Evolutionary conservation across 2,797 vertebrate species (phyloP), one percentile per base, ranked within the genome.

Genomic region (Sebastes melanostomus): DNA sequence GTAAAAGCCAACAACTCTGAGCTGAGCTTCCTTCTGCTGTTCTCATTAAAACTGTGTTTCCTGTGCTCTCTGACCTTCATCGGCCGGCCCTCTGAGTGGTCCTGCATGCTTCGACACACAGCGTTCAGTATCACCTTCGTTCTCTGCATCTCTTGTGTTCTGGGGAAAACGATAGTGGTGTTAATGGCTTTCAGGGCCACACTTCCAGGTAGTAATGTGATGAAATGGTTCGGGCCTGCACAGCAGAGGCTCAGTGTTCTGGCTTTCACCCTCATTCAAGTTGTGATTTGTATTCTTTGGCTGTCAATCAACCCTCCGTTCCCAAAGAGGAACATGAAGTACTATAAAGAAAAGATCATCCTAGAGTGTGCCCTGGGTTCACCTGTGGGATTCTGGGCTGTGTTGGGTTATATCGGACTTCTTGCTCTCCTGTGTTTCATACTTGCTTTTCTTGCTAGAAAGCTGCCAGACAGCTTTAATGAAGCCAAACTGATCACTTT

Each of bases 101-200:
- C 92, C 82, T 95, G 93, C 80, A 94, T 92, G 92, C 84, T 95
- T 24, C 85, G 91, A 6, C 91, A 94, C 76, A 92, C 88, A 42
- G 91, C 92, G 0, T 94, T 94, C 22, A 89, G 93, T 8, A 92
- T 95, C 80, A 93, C 89, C 3, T 94, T 94, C 65, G 91, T 94
- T 54, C 85, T 96, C 72, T 93, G 90, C 27, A 90, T 94, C 68
- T 94, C 92, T 12, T 95, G 92, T 77, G 78, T 94, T 77, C 74
- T 95, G 3, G 91, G 92, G 25, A 95, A 95, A 89, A 95, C 93
- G 3, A 79, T 93, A 42, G 80, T 95, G 12, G 92, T 95, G 58
- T 75, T 95, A 72, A 86, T 94, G 89, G 93, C 92, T 16, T 93
- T 94, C 71, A 94, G 86, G 52, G 90, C 92, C 12, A 92, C 65